These are phyloP conservation scores for Tetraneura akinire DNA, from an alignment of 1,140 invertebrate species.

Conservation along the genomic window DNA sequence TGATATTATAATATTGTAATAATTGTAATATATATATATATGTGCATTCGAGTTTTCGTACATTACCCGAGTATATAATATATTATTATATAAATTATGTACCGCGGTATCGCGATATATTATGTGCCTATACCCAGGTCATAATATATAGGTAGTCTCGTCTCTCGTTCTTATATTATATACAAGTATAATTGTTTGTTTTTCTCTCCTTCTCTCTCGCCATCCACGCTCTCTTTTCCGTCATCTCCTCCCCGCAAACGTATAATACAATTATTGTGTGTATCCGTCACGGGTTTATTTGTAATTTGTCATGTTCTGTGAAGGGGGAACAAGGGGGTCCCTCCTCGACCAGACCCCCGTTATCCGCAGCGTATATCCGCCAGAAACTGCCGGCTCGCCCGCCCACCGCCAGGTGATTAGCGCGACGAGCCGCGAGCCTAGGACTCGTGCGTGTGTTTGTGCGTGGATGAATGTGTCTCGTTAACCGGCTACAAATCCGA, in stretches of 20 bases:
- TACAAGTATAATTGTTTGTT: too few relatives aligned
- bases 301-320: constrained; percentile 43
- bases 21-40: too few relatives aligned
- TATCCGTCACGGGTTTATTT: constrained; percentile 15
- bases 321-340: too few relatives aligned
- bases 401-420: constrained; percentile 37
- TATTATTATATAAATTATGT: too few relatives aligned
- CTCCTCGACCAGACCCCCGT: not conserved
- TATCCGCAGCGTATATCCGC: not conserved
- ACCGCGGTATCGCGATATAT: not conserved
- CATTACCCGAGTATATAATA: too few relatives aligned
- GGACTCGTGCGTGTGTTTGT: not conserved
- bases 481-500: constrained; percentile 1
- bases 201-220: not conserved
- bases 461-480: constrained; percentile 15
- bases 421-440: too few relatives aligned
- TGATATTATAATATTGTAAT: not conserved
- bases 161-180: too few relatives aligned
- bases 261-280: too few relatives aligned
- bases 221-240: too few relatives aligned
- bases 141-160: too few relatives aligned
- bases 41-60: not conserved
- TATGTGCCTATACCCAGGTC: too few relatives aligned
- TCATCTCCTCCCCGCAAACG: not conserved
- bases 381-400: constrained; percentile 4